These are phyloP conservation scores for Tipula vernalis DNA, from an alignment of 2,888 invertebrate species.

Conservation along the genomic window DNA sequence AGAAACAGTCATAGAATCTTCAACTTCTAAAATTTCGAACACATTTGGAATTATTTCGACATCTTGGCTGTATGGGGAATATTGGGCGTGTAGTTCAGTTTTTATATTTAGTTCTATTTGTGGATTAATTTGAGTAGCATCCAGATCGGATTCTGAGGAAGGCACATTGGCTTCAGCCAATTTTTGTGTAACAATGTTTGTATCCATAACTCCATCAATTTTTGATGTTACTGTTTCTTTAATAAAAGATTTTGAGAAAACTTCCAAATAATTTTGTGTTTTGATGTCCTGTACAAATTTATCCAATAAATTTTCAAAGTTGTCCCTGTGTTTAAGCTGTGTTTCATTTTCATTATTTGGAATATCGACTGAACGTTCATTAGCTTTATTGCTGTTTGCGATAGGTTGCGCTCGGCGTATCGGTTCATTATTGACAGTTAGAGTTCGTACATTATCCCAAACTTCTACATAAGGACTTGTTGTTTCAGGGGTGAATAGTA, in stretches of 20 bases:
- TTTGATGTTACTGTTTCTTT: background rate
- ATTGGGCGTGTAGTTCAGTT: background rate
- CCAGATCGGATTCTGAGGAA: background rate
- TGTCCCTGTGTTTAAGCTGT: background rate
- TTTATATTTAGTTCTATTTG: background rate
- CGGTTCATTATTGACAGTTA: background rate
- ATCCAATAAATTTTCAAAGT: background rate
- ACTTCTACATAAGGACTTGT: background rate
- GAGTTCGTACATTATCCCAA: background rate
- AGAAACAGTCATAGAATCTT: background rate
- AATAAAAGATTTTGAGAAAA: background rate
- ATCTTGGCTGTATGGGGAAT: background rate
- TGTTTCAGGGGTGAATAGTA: background rate
- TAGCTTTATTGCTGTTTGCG: background rate
- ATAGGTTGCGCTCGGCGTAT: background rate
- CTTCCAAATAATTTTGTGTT: background rate
- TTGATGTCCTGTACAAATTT: background rate
- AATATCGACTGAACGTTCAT: background rate
- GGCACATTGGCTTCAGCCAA: background rate
- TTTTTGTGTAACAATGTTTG: background rate
- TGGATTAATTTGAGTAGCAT: background rate
- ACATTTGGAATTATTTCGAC: background rate
- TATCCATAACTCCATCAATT: background rate
- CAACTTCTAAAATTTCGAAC: background rate
- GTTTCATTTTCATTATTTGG: background rate